These are phyloP conservation scores for Pangasius larnaudii DNA, from an alignment of 2,797 vertebrate species.

Conservation along the genomic window DNA sequence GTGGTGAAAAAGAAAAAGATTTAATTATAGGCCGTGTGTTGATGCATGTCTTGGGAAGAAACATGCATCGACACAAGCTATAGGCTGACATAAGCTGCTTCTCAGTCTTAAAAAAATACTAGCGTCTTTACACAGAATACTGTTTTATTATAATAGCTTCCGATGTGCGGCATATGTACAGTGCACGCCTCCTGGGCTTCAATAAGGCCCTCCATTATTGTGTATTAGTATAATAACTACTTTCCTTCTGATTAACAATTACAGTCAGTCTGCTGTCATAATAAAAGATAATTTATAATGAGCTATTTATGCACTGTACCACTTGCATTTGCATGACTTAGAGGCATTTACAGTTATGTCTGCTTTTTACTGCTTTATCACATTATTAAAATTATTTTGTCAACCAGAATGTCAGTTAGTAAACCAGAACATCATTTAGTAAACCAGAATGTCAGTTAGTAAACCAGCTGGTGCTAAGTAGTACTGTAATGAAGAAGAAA, in stretches of 20 bases:
- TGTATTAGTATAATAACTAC: constrained; percentile 7
- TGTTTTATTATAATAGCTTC: constrained; percentile 4
- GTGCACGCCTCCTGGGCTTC: background rate
- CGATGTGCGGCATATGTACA: background rate
- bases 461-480: background rate
- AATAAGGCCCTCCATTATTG: background rate
- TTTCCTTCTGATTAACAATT: background rate
- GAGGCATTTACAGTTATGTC: background rate
- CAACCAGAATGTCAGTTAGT: background rate
- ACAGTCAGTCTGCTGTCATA: background rate
- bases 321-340: background rate
- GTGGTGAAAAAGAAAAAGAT: constrained; percentile 3
- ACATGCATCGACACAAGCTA: constrained; percentile 43
- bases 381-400: background rate
- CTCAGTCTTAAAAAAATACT: background rate
- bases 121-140: background rate
- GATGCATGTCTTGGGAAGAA: constrained; percentile 41
- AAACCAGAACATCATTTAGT: background rate
- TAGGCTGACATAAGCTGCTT: constrained; percentile 15
- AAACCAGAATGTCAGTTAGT: background rate
- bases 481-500: background rate
- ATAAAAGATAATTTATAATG: background rate
- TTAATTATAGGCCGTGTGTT: constrained; percentile 47
- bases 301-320: background rate
- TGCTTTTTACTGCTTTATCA: background rate